phyloP scores from a whole-genome alignment of 1,140 invertebrate species.

The Zaprionus lachaisei region DNA sequence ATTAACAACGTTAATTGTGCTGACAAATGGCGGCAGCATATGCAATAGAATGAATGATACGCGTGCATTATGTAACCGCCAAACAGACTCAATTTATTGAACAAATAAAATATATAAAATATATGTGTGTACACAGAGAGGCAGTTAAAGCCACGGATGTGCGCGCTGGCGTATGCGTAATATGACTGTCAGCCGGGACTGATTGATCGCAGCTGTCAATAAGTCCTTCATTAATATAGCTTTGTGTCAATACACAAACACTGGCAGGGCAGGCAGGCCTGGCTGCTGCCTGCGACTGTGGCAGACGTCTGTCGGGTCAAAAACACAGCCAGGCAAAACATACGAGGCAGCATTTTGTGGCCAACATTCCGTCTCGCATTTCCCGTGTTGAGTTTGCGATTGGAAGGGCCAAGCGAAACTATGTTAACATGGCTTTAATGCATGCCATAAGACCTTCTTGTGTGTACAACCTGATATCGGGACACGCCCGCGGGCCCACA shows the following conservation, averaged over 20 bases:
- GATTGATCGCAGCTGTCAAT: conserved; percentile 80
- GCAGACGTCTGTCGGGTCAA: neutral
- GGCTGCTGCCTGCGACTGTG: conserved; percentile 4
- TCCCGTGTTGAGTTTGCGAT: conserved; percentile 34
- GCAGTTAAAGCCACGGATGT: conserved; percentile 14
- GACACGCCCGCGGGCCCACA: conserved; percentile 63
- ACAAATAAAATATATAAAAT: conserved; percentile 28
- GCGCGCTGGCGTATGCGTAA: conserved; percentile 38
- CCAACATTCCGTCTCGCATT: conserved; percentile 29
- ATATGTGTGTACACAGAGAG: neutral
- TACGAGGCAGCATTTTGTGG: conserved; percentile 75
- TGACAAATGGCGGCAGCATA: neutral
- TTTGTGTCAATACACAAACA: conserved; percentile 61
- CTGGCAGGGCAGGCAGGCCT: neutral
- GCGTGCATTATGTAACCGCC: conserved; percentile 17
- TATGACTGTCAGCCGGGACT: conserved; percentile 60
- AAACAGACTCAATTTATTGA: conserved; percentile 67
- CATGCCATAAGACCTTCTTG: conserved; percentile 40
- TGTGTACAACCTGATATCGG: conserved; percentile 62
- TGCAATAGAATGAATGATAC: neutral
- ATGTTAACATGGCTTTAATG: conserved; percentile 77
- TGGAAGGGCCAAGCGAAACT: conserved; percentile 49
- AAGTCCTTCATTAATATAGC: conserved; percentile 83
- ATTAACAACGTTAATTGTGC: conserved; percentile 21
- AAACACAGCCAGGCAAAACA: conserved; percentile 69